Evolutionary conservation across 2,113 vertebrate species (phyloP).

Genomic region (Callocephalon fimbriatum): DNA sequence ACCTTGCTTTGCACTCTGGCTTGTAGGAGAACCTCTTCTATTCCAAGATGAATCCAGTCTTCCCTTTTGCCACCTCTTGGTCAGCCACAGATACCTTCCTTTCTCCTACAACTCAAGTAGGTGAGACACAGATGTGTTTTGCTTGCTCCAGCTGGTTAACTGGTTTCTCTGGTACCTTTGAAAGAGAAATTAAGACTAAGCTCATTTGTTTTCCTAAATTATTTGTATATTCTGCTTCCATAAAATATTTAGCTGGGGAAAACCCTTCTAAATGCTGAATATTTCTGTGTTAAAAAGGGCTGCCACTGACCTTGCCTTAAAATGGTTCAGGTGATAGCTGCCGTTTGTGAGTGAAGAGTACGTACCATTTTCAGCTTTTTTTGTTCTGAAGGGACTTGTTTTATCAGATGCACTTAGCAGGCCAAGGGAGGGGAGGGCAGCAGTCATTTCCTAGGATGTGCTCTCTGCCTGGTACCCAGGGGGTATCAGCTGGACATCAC

Average conservation of each 20-base stretch:
- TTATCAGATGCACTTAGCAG: not conserved
- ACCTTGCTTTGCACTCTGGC: not conserved
- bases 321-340: not conserved
- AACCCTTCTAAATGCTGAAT: not conserved
- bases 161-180: not conserved
- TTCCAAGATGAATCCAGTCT: not conserved
- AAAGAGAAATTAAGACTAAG: not conserved
- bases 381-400: not conserved
- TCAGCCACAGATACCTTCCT: not conserved
- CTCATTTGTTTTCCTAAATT: conserved; percentile 5
- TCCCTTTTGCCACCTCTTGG: not conserved
- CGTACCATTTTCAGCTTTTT: not conserved
- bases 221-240: not conserved
- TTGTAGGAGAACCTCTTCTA: not conserved
- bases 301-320: not conserved
- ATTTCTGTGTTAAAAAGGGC: not conserved
- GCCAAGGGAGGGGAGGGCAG: not conserved
- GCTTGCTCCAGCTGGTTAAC: not conserved
- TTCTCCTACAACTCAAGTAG: not conserved
- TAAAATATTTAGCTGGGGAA: not conserved
- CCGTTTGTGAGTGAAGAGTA: not conserved
- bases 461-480: not conserved
- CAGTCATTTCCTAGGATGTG: not conserved
- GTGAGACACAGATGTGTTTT: not conserved
- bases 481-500: not conserved